A percentile compares a stretch with the other conserved stretches of the same genome.
phyloP scores from a whole-genome alignment of 2,797 vertebrate species.

The Enteromius trimaculatus region DNA sequence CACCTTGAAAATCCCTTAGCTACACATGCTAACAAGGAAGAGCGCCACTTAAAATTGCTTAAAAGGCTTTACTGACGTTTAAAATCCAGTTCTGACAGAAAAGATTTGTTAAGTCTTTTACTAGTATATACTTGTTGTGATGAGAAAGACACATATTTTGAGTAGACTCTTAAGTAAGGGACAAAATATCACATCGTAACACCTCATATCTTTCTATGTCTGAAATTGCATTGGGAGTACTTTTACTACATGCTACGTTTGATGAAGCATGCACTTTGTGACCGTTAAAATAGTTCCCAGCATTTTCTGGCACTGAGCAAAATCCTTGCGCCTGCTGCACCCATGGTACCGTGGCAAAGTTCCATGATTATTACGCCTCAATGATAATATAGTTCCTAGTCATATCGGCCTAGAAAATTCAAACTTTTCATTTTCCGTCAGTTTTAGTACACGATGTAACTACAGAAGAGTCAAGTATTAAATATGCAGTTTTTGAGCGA shows the following conservation, averaged over 20 bases:
- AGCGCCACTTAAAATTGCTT: not conserved
- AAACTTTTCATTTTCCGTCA: too few relatives aligned
- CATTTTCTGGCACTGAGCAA: too few relatives aligned
- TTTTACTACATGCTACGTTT: not conserved
- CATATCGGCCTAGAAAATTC: too few relatives aligned
- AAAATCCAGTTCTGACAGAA: not conserved
- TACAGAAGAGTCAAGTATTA: too few relatives aligned
- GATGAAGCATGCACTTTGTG: not conserved
- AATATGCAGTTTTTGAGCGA: too few relatives aligned
- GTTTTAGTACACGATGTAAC: too few relatives aligned
- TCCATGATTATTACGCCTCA: too few relatives aligned
- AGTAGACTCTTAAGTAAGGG: not conserved
- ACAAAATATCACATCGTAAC: not conserved
- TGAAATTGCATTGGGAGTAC: not conserved
- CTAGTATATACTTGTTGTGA: not conserved
- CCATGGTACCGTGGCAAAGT: too few relatives aligned
- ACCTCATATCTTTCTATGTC: not conserved
- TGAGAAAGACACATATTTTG: not conserved
- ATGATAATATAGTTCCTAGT: too few relatives aligned
- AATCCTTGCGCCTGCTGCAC: too few relatives aligned
- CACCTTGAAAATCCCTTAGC: slow-evolving; percentile 29
- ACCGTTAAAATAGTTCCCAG: too few relatives aligned
- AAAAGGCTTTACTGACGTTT: not conserved
- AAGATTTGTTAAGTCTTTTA: not conserved
- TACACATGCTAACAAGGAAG: slow-evolving; percentile 22